Base-by-base conservation (phyloP, 2,797 vertebrate genomes). In the Sarcophilus harrisii region DNA sequence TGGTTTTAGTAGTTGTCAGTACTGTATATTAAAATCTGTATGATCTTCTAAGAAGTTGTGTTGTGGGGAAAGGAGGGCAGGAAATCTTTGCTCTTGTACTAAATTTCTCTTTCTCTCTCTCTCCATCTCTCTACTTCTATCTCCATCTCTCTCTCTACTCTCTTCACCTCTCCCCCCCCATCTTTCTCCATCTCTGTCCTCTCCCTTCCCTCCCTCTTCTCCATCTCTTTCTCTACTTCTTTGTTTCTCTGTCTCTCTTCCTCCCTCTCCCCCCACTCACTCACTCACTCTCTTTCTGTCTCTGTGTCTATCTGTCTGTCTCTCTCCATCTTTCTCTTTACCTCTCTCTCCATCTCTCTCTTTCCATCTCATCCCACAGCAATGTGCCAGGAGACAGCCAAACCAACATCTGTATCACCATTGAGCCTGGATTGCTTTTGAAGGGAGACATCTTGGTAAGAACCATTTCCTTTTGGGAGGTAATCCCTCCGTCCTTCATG, bases 401-500 rank as follows among this genome's bases (percentile, higher is more conserved):
- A 97, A 99, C 98, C 0, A 99, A 99, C 96, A 99, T 99, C 98
- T 99, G 99, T 97, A 99, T 99, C 98, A 99, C 99, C 94, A 99
- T 99, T 0, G 99, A 99, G 94, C 99, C 99, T 0, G 99, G 99
- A 45, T 98, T 99, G 95, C 99, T 99, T 57, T 98, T 99, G 94
- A 99, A 99, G 96, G 99, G 99, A 0, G 99, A 99, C 98, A 99
- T 99, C 96, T 97, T 99, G 99, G 99, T 99, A 98, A 99, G 98
- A 28, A 4, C 10, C 8, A 6, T 87, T 0, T 10, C 21, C 30
- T 29, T 29, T 95, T 59, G 2, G 0, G n/a, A 38, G 95, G 57
- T 3, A 73, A 58, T 4, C 62, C 30, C 27, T 8, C 0, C 18
- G 8, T 30, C 28, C 57, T 89, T 60, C 66, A 45, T 73, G 4